Base-by-base conservation (phyloP, 1,140 invertebrate genomes). In the Rhagoletis zephyria region DNA sequence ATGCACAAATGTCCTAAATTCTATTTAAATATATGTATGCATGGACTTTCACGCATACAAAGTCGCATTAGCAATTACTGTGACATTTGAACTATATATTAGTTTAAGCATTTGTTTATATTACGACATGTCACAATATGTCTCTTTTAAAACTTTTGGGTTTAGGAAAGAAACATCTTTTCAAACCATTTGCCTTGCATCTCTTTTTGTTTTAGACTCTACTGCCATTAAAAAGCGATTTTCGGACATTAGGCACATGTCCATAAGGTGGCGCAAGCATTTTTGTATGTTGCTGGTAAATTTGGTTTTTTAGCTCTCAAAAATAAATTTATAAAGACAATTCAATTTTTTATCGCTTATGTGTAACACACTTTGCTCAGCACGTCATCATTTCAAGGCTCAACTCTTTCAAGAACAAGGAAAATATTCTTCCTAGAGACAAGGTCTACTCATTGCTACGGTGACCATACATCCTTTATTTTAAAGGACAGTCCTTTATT, bases 211-310 rank as follows among this genome's bases (percentile, higher is more conserved):
- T 77, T 5, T 48, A 7, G 12, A 30, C 48, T 77, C 12, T 77
- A n/a, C 10, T 14, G 70, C 14, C 30, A 77, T 77, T 77, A 77
- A 77, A 77, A 77, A 77, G 70, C 70, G 16, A 77, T 77, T 10
- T 77, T 3, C 48, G 70, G 14, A 51, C 70, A 77, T 77, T 77
- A 77, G 7, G 10, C 42, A 51, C 5, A 77, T 48, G 12, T 5
- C 70, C 70, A n/a, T 12, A 77, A 77, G 45, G 70, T 51, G 51
- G 16, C 70, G 10, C 0, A 77, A 4, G 45, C 5, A 45, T 77
- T 45, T 16, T 4, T 10, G 10, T 14, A 19, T 48, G 45, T 74
- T n/a, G n/a, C n/a, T n/a, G n/a, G n/a, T n/a, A n/a, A n/a, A n/a
- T n/a, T 30, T 30, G 30, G 1, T 30, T 30, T 30, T n/a, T 30